Conservation (phyloP, 2,113 vertebrate genomes). For the Leptodactylus fuscus region DNA sequence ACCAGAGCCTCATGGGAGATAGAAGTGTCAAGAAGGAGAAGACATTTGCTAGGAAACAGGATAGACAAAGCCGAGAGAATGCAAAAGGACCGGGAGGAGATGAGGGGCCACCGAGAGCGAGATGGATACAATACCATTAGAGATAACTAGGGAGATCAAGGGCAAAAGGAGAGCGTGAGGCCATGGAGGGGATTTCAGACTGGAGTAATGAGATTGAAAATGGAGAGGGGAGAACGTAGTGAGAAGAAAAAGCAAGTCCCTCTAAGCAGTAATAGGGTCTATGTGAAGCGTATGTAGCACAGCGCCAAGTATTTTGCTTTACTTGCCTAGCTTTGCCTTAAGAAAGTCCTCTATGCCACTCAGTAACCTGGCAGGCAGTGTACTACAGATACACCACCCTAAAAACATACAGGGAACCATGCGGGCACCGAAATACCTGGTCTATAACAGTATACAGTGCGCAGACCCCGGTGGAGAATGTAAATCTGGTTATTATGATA, state of each 20-base stretch:
- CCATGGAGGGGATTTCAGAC: background rate
- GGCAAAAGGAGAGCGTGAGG: background rate
- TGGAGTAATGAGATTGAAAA: background rate
- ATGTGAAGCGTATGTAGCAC: background rate
- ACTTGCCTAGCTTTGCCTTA: background rate
- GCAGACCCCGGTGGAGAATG: no score
- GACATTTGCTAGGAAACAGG: background rate
- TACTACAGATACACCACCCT: background rate
- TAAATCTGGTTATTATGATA: no score
- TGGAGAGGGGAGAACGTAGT: background rate
- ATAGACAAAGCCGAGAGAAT: background rate
- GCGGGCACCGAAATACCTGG: no score
- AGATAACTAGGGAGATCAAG: background rate
- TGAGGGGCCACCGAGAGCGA: background rate
- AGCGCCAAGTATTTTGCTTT: no score
- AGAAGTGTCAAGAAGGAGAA: background rate
- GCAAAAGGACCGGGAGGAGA: background rate
- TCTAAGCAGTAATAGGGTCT: background rate
- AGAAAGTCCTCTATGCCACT: no score
- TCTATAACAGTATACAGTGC: no score
- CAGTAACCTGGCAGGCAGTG: background rate
- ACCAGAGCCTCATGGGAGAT: conserved; percentile 35
- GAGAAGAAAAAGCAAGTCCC: background rate
- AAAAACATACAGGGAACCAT: background rate
- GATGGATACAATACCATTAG: background rate